These are phyloP conservation scores for Batillaria attramentaria DNA, from an alignment of 1,140 invertebrate species.

Conservation along the genomic window DNA sequence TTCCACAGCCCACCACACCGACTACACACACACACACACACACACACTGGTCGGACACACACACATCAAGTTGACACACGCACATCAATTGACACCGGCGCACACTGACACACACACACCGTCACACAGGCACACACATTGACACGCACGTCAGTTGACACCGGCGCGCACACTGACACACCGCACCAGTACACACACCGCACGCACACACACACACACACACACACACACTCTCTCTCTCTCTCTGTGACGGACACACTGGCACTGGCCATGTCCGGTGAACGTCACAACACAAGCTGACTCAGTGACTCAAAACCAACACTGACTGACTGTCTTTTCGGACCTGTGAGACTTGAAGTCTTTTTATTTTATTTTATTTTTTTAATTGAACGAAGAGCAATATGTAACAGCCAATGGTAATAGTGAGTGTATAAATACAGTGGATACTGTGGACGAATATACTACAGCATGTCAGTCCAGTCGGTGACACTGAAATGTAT, in stretches of 20 bases:
- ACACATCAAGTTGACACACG: too few species aligned
- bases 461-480: too few species aligned
- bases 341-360: neutral
- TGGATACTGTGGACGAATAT: too few species aligned
- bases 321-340: neutral
- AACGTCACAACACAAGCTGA: too few species aligned
- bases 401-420: too few species aligned
- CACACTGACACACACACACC: neutral
- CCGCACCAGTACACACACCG: neutral
- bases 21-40: too few species aligned
- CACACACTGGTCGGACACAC: too few species aligned
- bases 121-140: neutral
- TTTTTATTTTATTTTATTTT: too few species aligned
- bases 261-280: neutral
- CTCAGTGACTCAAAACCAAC: neutral
- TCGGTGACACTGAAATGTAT: too few species aligned
- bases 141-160: neutral
- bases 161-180: neutral
- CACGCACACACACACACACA: neutral
- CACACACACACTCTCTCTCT: constrained; percentile 4
- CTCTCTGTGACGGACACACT: neutral
- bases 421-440: too few species aligned
- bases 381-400: too few species aligned
- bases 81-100: neutral
- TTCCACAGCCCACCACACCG: neutral